Percentiles rank a stretch among this genome's conserved stretches.
Conservation (phyloP, 2,797 vertebrate genomes). For the Siniperca undulata region DNA sequence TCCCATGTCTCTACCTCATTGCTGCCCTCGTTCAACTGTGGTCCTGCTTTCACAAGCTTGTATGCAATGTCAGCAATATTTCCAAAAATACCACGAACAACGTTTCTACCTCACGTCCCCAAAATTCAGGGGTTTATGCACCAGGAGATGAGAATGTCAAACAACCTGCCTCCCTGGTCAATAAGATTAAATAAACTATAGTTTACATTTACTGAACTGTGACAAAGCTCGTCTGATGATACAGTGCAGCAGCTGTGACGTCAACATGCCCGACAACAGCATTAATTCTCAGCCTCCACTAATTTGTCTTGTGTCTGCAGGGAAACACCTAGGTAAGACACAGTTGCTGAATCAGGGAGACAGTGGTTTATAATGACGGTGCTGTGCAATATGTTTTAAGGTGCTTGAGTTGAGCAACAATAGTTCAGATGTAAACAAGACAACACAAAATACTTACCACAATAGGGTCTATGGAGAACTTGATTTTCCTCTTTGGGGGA, state of each 20-base stretch:
- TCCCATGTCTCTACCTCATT: conserved; percentile 23
- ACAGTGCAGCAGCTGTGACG: conserved; percentile 54
- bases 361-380: conserved; percentile 47
- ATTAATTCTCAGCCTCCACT: conserved; percentile 57
- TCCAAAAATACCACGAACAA: conserved; percentile 64
- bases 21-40: conserved; percentile 42
- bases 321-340: conserved; percentile 64
- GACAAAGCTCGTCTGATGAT: conserved; percentile 57
- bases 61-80: conserved; percentile 63
- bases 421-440: conserved; percentile 42
- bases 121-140: conserved; percentile 22
- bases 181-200: conserved; percentile 44
- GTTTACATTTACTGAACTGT: conserved; percentile 33
- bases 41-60: conserved; percentile 39
- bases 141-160: conserved; percentile 27
- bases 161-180: conserved; percentile 32
- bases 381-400: conserved; percentile 41
- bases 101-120: not conserved
- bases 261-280: conserved; percentile 39
- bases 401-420: conserved; percentile 31
- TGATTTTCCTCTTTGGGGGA: conserved; percentile 86
- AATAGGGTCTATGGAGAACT: conserved; percentile 91
- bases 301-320: conserved; percentile 60
- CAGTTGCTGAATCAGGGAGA: conserved; percentile 61
- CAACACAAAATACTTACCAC: conserved; percentile 81